Percentiles rank a stretch among this genome's conserved stretches.
Evolutionary conservation across 2,113 vertebrate genomes (phyloP).

Genomic region (Ia io): DNA sequence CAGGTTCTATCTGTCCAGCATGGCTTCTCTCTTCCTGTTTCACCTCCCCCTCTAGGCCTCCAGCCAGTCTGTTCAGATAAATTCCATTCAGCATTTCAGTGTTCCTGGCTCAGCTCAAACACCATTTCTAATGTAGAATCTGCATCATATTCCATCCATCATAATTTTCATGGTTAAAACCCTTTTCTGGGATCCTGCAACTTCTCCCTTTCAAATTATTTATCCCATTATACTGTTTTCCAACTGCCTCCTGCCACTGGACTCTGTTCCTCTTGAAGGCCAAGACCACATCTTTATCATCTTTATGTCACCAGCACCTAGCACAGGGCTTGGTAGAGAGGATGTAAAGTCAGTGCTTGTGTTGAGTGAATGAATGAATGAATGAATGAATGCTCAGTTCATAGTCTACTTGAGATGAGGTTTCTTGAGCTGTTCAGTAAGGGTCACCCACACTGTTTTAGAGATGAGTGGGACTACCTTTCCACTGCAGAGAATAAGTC

Average conservation of each 20-base stretch:
- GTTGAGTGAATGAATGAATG: not conserved
- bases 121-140: not conserved
- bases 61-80: not conserved
- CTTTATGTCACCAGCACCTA: not conserved
- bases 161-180: not conserved
- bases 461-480: not conserved
- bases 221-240: not conserved
- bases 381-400: not conserved
- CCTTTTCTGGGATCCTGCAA: not conserved
- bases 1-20: not conserved
- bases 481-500: not conserved
- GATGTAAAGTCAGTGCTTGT: not conserved
- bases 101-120: not conserved
- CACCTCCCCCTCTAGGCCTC: not conserved
- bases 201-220: not conserved
- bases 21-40: not conserved
- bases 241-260: not conserved
- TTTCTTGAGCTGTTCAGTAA: conserved; percentile 34
- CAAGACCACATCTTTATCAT: not conserved
- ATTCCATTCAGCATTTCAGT: not conserved
- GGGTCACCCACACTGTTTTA: conserved; percentile 3
- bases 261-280: not conserved
- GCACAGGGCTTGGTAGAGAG: not conserved
- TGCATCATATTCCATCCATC: not conserved
- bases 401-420: not conserved